Conservation (phyloP, 2,113 vertebrate genomes). For the Myiozetetes cayanensis region DNA sequence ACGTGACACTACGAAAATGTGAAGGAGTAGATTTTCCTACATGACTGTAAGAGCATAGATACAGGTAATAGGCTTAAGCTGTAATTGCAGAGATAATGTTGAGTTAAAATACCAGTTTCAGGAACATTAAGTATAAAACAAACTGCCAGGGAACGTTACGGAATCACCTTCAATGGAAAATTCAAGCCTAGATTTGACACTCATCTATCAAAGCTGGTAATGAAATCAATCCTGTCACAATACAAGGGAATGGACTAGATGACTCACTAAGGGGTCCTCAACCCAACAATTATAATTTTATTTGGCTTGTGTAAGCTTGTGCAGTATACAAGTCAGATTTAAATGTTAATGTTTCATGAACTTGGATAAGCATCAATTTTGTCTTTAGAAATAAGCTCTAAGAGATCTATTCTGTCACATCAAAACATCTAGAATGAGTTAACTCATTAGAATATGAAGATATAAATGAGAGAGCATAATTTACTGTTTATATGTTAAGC, state of each 20-base stretch:
- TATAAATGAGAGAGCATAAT: neutral
- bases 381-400: neutral
- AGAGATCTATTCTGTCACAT: neutral
- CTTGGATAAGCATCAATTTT: neutral
- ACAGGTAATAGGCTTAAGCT: neutral
- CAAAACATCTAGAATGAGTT: neutral
- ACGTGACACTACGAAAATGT: neutral
- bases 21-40: neutral
- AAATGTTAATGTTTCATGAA: neutral
- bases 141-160: neutral
- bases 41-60: neutral
- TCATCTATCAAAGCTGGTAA: constrained; percentile 21
- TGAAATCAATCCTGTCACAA: neutral
- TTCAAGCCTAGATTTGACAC: constrained; percentile 1
- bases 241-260: neutral
- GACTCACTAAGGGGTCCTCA: constrained; percentile 43
- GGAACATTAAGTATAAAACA: neutral
- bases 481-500: neutral
- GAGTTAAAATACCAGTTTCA: neutral
- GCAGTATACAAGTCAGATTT: neutral
- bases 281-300: neutral
- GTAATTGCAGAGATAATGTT: neutral
- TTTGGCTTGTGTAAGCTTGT: neutral
- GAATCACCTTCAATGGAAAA: constrained; percentile 32
- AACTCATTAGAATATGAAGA: neutral